These are phyloP conservation scores for Leptinotarsa rubiginosa DNA, from an alignment of 2,888 invertebrate genomes.

Conservation along the genomic window DNA sequence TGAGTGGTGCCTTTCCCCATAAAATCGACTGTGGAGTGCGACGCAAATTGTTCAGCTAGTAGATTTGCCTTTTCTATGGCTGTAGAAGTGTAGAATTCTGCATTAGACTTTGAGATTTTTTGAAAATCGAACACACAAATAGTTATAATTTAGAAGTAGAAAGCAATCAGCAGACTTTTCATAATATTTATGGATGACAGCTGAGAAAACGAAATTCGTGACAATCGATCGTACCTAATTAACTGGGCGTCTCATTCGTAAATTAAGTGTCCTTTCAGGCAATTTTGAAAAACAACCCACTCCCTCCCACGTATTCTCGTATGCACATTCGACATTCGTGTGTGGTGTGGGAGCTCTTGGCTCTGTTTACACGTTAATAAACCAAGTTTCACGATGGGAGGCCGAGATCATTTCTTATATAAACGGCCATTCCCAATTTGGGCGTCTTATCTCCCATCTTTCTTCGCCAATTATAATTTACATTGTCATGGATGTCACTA, in stretches of 20 bases:
- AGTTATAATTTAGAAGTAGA: no score
- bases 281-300: conserved; percentile 9
- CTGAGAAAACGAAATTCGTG: background rate
- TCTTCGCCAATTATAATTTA: conserved; percentile 15
- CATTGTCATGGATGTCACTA: conserved; percentile 18
- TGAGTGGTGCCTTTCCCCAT: no score
- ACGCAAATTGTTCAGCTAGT: no score
- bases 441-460: conserved; percentile 15
- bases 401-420: conserved; percentile 10
- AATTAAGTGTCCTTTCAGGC: background rate
- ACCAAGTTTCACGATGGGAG: conserved; percentile 21
- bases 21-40: no score
- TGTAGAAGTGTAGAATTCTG: no score
- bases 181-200: no score
- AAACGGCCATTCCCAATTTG: conserved; percentile 19
- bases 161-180: no score
- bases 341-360: conserved; percentile 18
- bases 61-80: no score
- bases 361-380: conserved; percentile 16
- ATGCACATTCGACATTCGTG: conserved; percentile 13
- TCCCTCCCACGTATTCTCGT: background rate
- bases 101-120: no score
- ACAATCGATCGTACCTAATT: background rate
- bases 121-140: no score
- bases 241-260: conserved; percentile 1